Evolutionary conservation across 2,113 vertebrate genomes (phyloP).

Genomic region (Prietella phreatophila): DNA sequence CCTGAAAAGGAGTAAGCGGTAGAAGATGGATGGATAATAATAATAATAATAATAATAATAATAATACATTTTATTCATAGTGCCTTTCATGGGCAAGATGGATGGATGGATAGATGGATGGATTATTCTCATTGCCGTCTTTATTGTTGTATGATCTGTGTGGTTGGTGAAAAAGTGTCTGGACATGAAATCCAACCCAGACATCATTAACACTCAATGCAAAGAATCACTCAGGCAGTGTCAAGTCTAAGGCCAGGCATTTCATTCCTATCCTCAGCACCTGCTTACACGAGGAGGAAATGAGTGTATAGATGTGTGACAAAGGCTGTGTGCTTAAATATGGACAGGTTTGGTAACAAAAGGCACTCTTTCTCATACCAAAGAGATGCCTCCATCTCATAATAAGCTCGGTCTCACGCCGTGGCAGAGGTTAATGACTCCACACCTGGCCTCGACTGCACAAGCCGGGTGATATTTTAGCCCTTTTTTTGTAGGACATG

Average conservation of each 20-base stretch:
- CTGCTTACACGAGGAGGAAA: constrained; percentile 54
- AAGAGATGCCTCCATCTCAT: constrained; percentile 71
- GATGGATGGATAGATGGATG: too few relatives aligned
- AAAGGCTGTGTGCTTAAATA: constrained; percentile 60
- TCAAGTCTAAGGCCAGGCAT: constrained; percentile 43
- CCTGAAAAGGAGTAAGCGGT: too few relatives aligned
- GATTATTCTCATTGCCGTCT: neutral
- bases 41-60: too few relatives aligned
- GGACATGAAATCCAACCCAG: neutral
- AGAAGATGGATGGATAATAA: too few relatives aligned
- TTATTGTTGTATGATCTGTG: neutral
- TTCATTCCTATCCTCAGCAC: constrained; percentile 42
- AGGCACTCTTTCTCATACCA: constrained; percentile 56
- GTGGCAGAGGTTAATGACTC: constrained; percentile 84
- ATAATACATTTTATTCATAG: too few relatives aligned
- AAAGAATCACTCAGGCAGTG: constrained; percentile 9
- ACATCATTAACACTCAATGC: neutral
- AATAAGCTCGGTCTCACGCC: constrained; percentile 81
- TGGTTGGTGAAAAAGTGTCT: neutral
- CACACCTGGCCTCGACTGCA: constrained; percentile 75
- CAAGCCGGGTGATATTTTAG: constrained; percentile 80
- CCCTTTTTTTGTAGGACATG: constrained; percentile 59
- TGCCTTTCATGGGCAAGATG: too few relatives aligned
- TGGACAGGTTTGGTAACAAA: constrained; percentile 65
- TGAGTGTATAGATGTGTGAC: constrained; percentile 65